Percentiles rank a stretch among this genome's conserved stretches.
Evolutionary conservation across 2,797 vertebrate genomes (phyloP).

Genomic region (Squalus acanthias): DNA sequence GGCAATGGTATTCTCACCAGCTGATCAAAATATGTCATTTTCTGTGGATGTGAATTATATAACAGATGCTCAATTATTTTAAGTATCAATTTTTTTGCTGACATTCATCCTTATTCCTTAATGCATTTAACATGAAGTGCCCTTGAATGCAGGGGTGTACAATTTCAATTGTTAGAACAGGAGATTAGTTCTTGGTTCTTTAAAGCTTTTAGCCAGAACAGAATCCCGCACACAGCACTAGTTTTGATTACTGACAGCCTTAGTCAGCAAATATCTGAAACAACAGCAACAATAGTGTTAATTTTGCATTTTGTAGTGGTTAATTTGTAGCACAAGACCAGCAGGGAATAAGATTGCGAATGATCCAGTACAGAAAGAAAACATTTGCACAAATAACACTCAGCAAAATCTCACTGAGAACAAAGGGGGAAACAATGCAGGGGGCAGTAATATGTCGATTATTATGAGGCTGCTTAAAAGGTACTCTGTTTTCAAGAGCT

Average conservation of each 20-base stretch:
- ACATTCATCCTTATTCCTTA: not conserved
- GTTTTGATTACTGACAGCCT: not conserved
- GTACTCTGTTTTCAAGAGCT: constrained; percentile 8
- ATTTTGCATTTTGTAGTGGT: not conserved
- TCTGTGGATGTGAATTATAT: not conserved
- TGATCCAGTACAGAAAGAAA: not conserved
- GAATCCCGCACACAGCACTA: not conserved
- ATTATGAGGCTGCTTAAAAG: not conserved
- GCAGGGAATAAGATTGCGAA: not conserved
- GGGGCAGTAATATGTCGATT: not conserved
- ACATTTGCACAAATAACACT: not conserved
- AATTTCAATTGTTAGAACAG: no score
- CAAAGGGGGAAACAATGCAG: not conserved
- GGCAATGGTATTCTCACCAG: not conserved
- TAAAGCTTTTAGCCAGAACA: not conserved
- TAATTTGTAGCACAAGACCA: not conserved
- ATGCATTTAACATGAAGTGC: not conserved
- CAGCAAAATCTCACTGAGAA: not conserved
- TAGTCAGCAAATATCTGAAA: not conserved
- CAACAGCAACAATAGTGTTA: not conserved
- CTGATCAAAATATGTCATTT: not conserved
- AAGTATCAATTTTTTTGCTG: not conserved
- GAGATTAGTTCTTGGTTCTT: not conserved
- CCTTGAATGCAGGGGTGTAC: not conserved
- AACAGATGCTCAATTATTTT: not conserved